Conservation (phyloP, 2,888 invertebrate species). For the Ptychoptera contaminata region DNA sequence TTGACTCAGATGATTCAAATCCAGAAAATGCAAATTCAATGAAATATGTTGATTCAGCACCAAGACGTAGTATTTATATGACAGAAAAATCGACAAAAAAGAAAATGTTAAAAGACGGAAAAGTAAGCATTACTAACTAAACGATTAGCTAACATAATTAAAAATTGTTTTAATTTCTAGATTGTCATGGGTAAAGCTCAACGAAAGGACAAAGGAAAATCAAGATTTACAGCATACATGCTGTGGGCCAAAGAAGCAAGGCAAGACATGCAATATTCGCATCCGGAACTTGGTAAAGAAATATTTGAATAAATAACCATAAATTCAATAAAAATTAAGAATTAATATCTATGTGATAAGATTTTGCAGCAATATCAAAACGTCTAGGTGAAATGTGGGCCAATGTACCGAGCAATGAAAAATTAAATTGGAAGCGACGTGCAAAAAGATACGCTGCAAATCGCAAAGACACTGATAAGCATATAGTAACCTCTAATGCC, state of each 20-base stretch:
- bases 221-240: constrained; percentile 77
- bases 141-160: no score
- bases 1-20: constrained; percentile 15
- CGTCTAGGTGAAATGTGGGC: constrained; percentile 81
- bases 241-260: constrained; percentile 77
- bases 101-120: constrained; percentile 44
- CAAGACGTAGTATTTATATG: constrained; percentile 45
- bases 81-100: constrained; percentile 66
- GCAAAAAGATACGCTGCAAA: constrained; percentile 47
- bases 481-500: background rate
- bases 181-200: constrained; percentile 52
- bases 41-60: constrained; percentile 20
- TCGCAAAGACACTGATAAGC: constrained; percentile 4
- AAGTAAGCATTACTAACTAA: constrained; percentile 13
- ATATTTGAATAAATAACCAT: background rate
- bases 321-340: background rate
- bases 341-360: constrained; percentile 23
- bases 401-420: constrained; percentile 49
- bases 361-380: constrained; percentile 71
- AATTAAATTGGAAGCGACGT: constrained; percentile 64
- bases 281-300: constrained; percentile 41
- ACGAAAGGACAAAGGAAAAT: constrained; percentile 65
- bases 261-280: constrained; percentile 50
- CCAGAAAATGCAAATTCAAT: constrained; percentile 22
- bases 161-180: constrained; percentile 16